These are phyloP conservation scores for Nerophis ophidion DNA, from an alignment of 2,113 vertebrate genomes.

Conservation along the genomic window DNA sequence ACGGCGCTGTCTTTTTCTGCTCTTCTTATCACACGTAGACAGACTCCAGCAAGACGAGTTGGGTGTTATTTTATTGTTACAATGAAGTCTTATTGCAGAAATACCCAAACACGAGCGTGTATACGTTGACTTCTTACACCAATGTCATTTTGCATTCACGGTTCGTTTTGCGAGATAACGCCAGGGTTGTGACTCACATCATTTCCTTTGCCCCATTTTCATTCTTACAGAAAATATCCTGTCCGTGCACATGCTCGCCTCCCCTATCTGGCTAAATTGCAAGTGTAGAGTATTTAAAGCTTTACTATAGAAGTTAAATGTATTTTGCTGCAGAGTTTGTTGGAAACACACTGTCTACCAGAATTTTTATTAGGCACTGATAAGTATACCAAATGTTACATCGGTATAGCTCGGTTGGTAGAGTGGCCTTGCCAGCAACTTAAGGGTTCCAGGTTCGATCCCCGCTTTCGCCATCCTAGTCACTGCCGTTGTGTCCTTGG, in stretches of 20 bases:
- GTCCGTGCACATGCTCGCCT: background rate
- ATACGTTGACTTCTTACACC: constrained; percentile 9
- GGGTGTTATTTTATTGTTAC: background rate
- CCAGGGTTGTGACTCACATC: constrained; percentile 3
- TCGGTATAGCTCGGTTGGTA: too few species aligned
- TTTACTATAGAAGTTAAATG: background rate
- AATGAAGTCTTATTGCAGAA: constrained; percentile 7
- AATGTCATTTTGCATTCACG: constrained; percentile 9
- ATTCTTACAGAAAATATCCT: constrained; percentile 14
- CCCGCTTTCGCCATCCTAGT: too few species aligned
- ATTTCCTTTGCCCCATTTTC: constrained; percentile 25
- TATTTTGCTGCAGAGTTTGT: constrained; percentile 1
- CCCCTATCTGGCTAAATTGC: constrained; percentile 8
- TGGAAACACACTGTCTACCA: background rate
- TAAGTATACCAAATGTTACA: too few species aligned
- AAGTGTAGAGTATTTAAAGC: constrained; percentile 2
- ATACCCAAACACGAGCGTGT: background rate
- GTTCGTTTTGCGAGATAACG: constrained; percentile 21
- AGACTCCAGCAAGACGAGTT: constrained; percentile 5
- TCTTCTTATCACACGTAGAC: constrained; percentile 5
- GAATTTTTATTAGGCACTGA: background rate
- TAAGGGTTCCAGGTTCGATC: too few species aligned
- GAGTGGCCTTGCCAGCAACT: too few species aligned
- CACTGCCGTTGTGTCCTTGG: too few species aligned
- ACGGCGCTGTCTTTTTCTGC: background rate